Conservation (phyloP, 1,140 invertebrate species). For the Aphelenchoides fujianensis region DNA sequence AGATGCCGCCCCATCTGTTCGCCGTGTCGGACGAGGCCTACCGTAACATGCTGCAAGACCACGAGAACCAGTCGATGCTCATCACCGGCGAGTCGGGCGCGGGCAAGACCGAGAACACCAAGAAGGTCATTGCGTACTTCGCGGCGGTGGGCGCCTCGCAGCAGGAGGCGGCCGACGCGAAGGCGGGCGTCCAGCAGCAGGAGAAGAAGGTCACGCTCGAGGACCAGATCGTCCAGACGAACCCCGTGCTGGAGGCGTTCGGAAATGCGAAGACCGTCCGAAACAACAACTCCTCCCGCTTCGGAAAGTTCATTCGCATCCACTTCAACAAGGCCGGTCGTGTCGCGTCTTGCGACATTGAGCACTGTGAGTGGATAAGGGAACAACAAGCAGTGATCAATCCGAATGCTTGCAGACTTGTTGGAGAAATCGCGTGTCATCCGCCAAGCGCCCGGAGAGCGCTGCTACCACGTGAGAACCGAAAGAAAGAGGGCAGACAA, state of each 20-base stretch:
- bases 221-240: slow-evolving; percentile 97
- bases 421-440: slow-evolving; percentile 99
- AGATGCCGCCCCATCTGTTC: slow-evolving; percentile 98
- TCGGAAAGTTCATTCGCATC: slow-evolving; percentile 97
- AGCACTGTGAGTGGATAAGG: slow-evolving; percentile 83
- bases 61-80: slow-evolving; percentile 79
- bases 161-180: slow-evolving; percentile 14
- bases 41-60: slow-evolving; percentile 90
- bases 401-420: slow-evolving; percentile 72
- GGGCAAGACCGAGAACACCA: slow-evolving; percentile 68
- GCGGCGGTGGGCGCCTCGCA: slow-evolving; percentile 62
- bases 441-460: slow-evolving; percentile 92
- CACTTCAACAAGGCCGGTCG: slow-evolving; percentile 98
- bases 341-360: slow-evolving; percentile 99
- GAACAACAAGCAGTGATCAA: not conserved
- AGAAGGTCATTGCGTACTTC: slow-evolving; percentile 65
- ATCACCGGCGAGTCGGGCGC: slow-evolving; percentile 87
- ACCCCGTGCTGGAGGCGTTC: slow-evolving; percentile 96
- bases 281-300: slow-evolving; percentile 74
- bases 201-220: slow-evolving; percentile 67
- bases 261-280: slow-evolving; percentile 99
- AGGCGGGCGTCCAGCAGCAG: slow-evolving; percentile 1
- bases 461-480: slow-evolving; percentile 87
- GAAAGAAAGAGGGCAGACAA: not conserved
- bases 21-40: slow-evolving; percentile 99